phyloP scores from a whole-genome alignment of 2,888 invertebrate species.

The Ptychoptera albimana region DNA sequence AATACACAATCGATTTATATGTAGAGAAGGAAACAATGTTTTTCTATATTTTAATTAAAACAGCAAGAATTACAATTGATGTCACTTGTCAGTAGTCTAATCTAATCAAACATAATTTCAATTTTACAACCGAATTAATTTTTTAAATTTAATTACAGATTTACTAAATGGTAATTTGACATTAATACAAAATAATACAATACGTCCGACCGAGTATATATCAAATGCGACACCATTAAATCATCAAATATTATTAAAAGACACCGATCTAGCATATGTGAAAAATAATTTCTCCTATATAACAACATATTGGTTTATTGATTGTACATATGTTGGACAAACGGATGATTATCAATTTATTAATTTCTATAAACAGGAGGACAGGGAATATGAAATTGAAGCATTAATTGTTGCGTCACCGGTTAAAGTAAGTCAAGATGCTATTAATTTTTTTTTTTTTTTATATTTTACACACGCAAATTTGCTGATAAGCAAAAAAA shows the following conservation, averaged over 20 bases:
- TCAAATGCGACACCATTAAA: constrained; percentile 41
- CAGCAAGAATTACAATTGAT: too few relatives aligned
- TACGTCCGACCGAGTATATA: constrained; percentile 40
- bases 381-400: constrained; percentile 45
- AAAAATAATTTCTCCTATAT: constrained; percentile 36
- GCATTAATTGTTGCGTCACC: constrained; percentile 56
- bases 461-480: too few relatives aligned
- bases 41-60: too few relatives aligned
- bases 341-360: constrained; percentile 42
- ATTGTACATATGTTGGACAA: constrained; percentile 52
- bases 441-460: too few relatives aligned
- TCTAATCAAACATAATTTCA: constrained; percentile 2
- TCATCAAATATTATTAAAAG: constrained; percentile 40
- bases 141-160: constrained; percentile 39
- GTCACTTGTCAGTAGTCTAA: too few relatives aligned
- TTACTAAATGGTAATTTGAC: constrained; percentile 49
- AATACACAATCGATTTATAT: constrained; percentile 39
- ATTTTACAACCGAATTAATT: too few relatives aligned
- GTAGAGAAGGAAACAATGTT: too few relatives aligned
- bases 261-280: constrained; percentile 45
- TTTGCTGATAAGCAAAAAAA: not conserved
- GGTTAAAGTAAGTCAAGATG: constrained; percentile 35
- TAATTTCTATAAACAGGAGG: constrained; percentile 45
- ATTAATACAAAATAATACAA: constrained; percentile 43
- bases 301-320: constrained; percentile 62